Base-by-base conservation (phyloP, 2,113 vertebrate species). In the Equus quagga region DNA sequence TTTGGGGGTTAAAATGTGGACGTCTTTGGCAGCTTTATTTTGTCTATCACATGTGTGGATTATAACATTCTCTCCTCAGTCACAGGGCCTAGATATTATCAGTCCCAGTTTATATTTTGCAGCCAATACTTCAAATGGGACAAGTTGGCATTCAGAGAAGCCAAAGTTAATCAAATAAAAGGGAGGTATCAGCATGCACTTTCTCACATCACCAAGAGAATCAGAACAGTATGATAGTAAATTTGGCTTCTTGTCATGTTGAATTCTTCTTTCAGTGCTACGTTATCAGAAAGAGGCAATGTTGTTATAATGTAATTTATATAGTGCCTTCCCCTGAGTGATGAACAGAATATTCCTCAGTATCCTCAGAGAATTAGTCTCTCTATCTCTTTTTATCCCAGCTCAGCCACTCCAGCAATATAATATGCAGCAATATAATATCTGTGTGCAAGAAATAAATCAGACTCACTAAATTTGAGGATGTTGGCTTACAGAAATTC, bases 131-230 rank as follows among this genome's bases (percentile, higher is more conserved):
- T 97, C 76, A 96, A 98, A 97, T 86, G 96, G 96, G 93, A 98
- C 91, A 98, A 97, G 75, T 5, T 98, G 97, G 67, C 54, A 92
- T 88, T 96, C 94, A 94, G 94, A 94, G 81, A 98, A 98, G 97
- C 84, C 94, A 97, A 97, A 98, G 92, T 98, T 98, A 98, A 83
- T 97, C 72, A 96, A 98, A 99, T 98, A 98, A 98, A 97, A 99
- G 98, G 98, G 98, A 99, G 98, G 98, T 98, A 99, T 97, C 98
- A 98, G 98, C 98, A 97, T 98, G 98, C 86, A 98, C 96, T 98
- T 98, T 98, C 98, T 98, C 98, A 98, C 1, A 51, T 94, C 91
- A 65, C 72, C 78, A 87, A 94, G 95, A 97, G 97, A 98, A 97
- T 98, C 97, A 97, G 96, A 98, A 97, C 82, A 98, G 80, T 87